Evolutionary conservation across 2,888 invertebrate species (phyloP), one percentile per base, ranked within the genome.

Genomic region (Orchestes rusci): DNA sequence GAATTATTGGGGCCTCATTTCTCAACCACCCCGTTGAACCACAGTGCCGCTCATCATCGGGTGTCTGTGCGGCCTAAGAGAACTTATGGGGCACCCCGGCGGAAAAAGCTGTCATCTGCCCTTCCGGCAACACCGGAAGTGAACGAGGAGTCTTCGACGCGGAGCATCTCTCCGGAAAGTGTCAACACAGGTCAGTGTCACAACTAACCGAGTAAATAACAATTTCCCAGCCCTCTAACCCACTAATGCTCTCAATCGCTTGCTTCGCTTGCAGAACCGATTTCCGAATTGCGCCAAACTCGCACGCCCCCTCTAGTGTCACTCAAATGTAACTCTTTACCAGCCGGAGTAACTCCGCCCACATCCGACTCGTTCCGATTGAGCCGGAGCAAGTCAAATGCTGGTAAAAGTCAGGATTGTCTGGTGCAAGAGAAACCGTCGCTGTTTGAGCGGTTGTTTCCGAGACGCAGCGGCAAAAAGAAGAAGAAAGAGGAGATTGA

Each of bases 11-110:
- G 61, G 39, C 73, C 74, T 61, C 73, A 73, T 44, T 73, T 72
- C 45, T 62, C 70, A 18, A 71, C 77, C 60, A 72, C 75, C 59
- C 80, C 83, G 45, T 72, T 87, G 57, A 84, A 83, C 60, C 86
- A 87, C 69, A 81, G 82, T 48, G 87, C 86, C 34, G 87, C 87
- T 44, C 78, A 76, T 56, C 87, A 87, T 71, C 82, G 83, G 70
- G 86, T 86, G 74, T 79, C 86, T 36, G 79, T 87, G 45, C 74
- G 82, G 34, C 86, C 86, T 16, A 76, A 80, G 50, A 75, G 84
- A 56, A 85, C 82, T 45, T 83, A 84, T 64, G 84, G 82, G 50
- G 81, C 82, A 17, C 82, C 84, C 3, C 66, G 82, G 37, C 74
- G 81, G 59, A 77, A 80, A 65, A 73, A 78, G 77, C 70, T 77